These are phyloP conservation scores for Erannis defoliaria DNA, from an alignment of 2,888 invertebrate genomes.

Conservation along the genomic window DNA sequence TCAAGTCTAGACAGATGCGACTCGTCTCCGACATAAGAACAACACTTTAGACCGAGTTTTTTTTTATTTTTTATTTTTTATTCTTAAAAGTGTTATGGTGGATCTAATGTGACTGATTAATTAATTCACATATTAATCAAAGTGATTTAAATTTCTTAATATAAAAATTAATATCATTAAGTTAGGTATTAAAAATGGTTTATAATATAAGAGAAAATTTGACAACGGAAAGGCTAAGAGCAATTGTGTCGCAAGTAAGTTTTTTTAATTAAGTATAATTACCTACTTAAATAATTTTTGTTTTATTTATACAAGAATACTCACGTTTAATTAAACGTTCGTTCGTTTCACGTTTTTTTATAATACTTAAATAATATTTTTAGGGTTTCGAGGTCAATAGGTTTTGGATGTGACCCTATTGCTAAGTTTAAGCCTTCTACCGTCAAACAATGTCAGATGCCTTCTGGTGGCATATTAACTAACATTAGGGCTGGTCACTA, in stretches of 20 bases:
- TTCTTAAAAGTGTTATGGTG: neutral
- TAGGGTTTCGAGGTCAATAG: no score
- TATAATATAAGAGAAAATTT: constrained; percentile 60
- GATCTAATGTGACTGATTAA: neutral
- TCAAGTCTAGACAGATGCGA: constrained; percentile 11
- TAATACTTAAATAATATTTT: no score
- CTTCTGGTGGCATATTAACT: no score
- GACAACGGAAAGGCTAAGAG: constrained; percentile 59
- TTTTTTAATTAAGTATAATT: no score
- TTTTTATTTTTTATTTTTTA: neutral
- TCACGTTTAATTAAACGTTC: no score
- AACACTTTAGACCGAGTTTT: neutral
- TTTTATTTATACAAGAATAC: no score
- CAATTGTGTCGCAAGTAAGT: constrained; percentile 69
- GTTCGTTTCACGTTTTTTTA: no score
- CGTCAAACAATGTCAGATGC: no score
- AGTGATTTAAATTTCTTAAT: neutral
- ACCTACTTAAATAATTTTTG: no score
- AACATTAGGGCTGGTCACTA: no score
- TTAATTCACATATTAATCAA: neutral
- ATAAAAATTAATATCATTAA: neutral
- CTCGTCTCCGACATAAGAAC: constrained; percentile 18
- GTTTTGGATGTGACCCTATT: no score
- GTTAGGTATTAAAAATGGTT: constrained; percentile 61
- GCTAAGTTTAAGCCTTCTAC: no score